Evolutionary conservation across 2,888 invertebrate species (phyloP).

Genomic region (Limnephilus rhombicus): DNA sequence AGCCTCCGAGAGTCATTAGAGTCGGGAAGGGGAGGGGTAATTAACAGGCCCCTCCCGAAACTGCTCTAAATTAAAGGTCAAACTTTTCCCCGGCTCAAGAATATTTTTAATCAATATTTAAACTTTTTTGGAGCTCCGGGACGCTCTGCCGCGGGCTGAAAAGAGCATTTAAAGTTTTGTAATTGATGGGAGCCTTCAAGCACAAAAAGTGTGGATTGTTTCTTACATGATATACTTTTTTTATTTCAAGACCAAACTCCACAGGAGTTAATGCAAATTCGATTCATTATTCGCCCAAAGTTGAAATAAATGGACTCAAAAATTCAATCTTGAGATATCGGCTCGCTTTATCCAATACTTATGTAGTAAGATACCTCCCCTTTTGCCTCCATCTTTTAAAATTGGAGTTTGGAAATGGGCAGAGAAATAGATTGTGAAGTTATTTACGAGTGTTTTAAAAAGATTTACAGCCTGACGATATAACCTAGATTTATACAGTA

Average conservation of each 20-base stretch:
- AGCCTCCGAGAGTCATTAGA: slow-evolving; percentile 30
- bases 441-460: slow-evolving; percentile 1
- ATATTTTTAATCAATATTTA: slow-evolving; percentile 54
- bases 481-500: background rate
- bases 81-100: slow-evolving; percentile 44
- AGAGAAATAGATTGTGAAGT: slow-evolving; percentile 1
- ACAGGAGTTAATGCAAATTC: background rate
- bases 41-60: slow-evolving; percentile 46
- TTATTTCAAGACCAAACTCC: background rate
- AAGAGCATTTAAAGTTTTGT: slow-evolving; percentile 38
- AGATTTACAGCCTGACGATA: background rate
- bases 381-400: background rate
- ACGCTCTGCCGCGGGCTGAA: slow-evolving; percentile 28
- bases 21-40: slow-evolving; percentile 37
- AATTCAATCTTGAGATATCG: slow-evolving; percentile 1
- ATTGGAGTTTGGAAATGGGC: background rate
- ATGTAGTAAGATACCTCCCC: background rate
- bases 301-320: background rate
- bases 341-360: background rate
- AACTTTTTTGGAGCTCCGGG: slow-evolving; percentile 41
- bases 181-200: slow-evolving; percentile 28
- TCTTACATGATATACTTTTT: slow-evolving; percentile 7
- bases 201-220: slow-evolving; percentile 23
- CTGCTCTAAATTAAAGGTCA: slow-evolving; percentile 45
- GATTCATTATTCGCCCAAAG: background rate